phyloP scores from a whole-genome alignment of 2,113 vertebrate species.

The Tachuris rubrigastra region DNA sequence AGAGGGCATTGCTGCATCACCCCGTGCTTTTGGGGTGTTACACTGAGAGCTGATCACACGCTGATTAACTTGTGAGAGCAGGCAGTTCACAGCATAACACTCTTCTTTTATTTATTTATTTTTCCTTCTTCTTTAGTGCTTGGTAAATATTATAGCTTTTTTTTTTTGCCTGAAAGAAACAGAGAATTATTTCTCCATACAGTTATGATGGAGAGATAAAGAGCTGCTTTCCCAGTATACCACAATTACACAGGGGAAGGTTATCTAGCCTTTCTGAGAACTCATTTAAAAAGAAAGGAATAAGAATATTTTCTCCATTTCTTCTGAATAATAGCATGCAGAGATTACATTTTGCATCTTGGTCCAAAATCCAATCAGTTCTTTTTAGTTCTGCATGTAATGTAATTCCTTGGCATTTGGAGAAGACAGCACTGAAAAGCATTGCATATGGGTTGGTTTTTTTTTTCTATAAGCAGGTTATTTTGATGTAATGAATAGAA shows the following conservation, averaged over 20 bases:
- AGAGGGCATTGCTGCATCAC: background rate
- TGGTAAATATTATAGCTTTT: background rate
- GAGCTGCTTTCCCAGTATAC: background rate
- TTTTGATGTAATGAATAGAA: conserved; percentile 14
- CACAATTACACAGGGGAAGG: background rate
- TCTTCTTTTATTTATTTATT: background rate
- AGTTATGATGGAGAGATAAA: background rate
- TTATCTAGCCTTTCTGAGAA: conserved; percentile 4
- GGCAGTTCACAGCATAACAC: background rate
- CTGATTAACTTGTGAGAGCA: background rate
- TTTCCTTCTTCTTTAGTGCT: background rate
- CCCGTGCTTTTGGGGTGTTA: background rate
- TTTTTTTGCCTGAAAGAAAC: background rate
- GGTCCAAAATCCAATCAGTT: background rate
- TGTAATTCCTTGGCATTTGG: background rate
- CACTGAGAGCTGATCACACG: background rate
- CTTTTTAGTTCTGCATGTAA: conserved; percentile 6
- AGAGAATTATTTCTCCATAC: background rate
- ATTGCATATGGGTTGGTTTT: background rate
- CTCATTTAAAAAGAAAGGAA: background rate
- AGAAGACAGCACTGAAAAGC: background rate
- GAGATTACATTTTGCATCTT: background rate
- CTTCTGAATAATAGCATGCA: background rate
- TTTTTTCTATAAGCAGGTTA: background rate
- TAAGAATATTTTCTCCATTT: background rate